Conservation (phyloP, 1,140 invertebrate genomes). For the Trachymyrmex septentrionalis region DNA sequence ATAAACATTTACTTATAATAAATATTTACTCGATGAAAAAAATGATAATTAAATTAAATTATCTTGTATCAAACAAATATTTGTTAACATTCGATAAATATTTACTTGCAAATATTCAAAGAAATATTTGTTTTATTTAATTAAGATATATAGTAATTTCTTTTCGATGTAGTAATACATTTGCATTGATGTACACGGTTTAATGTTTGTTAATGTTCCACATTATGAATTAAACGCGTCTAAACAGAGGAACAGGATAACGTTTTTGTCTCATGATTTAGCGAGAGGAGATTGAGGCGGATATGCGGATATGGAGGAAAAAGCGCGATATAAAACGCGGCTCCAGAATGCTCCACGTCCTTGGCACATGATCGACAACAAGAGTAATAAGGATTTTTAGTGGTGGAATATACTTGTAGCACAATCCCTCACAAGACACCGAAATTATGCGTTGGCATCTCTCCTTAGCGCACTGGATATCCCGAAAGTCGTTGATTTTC, state of each 20-base stretch:
- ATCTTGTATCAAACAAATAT: no score
- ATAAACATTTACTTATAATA: no score
- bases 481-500: background rate
- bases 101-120: no score
- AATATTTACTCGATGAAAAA: no score
- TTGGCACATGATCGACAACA: slow-evolving; percentile 72
- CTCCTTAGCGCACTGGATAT: slow-evolving; percentile 33
- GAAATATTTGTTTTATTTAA: no score
- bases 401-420: slow-evolving; percentile 49
- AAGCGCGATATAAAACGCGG: slow-evolving; percentile 58
- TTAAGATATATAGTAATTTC: no score
- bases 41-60: no score
- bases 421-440: slow-evolving; percentile 42
- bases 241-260: slow-evolving; percentile 1
- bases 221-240: background rate
- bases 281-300: slow-evolving; percentile 19
- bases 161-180: background rate
- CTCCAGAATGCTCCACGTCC: slow-evolving; percentile 55
- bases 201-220: slow-evolving; percentile 3
- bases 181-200: background rate
- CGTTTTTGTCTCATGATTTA: slow-evolving; percentile 23
- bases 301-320: slow-evolving; percentile 55
- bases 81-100: no score
- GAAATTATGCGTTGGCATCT: slow-evolving; percentile 53
- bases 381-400: slow-evolving; percentile 65